Evolutionary conservation across 2,797 vertebrate genomes (phyloP).

Genomic region (Hypotaenidia philippensis): DNA sequence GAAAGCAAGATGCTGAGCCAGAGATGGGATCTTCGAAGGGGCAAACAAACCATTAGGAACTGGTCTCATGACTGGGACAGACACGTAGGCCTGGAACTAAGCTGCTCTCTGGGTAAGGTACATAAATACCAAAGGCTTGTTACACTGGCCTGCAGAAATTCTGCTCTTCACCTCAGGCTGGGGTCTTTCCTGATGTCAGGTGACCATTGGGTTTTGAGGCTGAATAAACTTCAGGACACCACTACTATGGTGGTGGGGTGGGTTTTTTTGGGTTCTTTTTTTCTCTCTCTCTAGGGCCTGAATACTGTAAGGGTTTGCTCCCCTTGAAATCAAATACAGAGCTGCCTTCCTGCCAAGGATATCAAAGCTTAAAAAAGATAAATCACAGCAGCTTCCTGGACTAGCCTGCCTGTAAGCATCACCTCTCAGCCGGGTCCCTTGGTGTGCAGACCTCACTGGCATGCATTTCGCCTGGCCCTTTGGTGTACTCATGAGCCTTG

Average conservation of each 20-base stretch:
- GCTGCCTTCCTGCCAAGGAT: neutral
- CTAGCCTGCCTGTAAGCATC: neutral
- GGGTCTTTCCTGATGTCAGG: neutral
- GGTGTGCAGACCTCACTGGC: neutral
- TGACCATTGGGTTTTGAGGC: neutral
- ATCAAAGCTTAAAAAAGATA: neutral
- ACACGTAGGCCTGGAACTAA: neutral
- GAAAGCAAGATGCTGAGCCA: neutral
- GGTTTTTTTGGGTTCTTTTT: neutral
- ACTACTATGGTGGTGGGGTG: no score
- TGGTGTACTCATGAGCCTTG: neutral
- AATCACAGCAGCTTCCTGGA: neutral
- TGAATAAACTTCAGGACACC: neutral
- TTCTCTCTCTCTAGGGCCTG: neutral
- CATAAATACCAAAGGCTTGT: neutral
- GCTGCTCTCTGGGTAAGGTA: neutral
- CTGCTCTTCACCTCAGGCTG: rapidly evolving
- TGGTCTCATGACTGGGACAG: neutral
- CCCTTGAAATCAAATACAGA: neutral
- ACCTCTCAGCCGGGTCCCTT: rapidly evolving
- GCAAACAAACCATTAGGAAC: rapidly evolving
- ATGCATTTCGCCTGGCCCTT: neutral
- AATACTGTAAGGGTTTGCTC: neutral
- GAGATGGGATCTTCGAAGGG: neutral
- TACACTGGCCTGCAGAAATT: neutral